These are phyloP conservation scores for Macrosteles quadrilineatus DNA, from an alignment of 1,140 invertebrate species.

Conservation along the genomic window DNA sequence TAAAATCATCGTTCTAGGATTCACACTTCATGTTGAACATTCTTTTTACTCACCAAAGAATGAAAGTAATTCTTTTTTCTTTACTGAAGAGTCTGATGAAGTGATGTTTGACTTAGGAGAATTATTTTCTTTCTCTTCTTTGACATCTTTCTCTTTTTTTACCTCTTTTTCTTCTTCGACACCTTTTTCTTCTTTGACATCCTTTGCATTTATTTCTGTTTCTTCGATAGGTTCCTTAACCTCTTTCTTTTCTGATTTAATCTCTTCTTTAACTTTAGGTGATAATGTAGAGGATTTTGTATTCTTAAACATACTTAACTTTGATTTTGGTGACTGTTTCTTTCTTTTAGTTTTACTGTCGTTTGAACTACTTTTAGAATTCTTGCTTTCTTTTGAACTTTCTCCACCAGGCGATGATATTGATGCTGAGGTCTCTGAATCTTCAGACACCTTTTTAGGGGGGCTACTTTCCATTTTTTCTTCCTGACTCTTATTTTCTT, in stretches of 20 bases:
- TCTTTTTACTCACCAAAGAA: conserved; percentile 13
- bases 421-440: too few species aligned
- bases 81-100: conserved; percentile 1
- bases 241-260: background rate
- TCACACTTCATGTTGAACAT: too few species aligned
- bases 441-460: too few species aligned
- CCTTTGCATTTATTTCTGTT: conserved; percentile 14
- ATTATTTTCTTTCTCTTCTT: conserved; percentile 13
- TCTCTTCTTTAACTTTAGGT: background rate
- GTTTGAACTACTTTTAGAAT: background rate
- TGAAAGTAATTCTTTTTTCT: background rate
- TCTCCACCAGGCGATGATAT: background rate
- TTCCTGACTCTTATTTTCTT: too few species aligned
- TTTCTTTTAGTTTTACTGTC: conserved; percentile 2
- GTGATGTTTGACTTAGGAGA: conserved; percentile 3
- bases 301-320: conserved; percentile 12
- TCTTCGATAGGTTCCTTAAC: too few species aligned
- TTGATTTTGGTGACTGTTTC: conserved; percentile 16
- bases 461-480: too few species aligned
- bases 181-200: background rate
- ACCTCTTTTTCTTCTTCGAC: background rate
- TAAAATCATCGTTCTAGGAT: too few species aligned
- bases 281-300: background rate
- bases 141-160: conserved; percentile 20
- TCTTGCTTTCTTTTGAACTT: too few species aligned